Evolutionary conservation across 2,113 vertebrate species (phyloP), one percentile per base, ranked within the genome.

Genomic region (Grantiella picta): DNA sequence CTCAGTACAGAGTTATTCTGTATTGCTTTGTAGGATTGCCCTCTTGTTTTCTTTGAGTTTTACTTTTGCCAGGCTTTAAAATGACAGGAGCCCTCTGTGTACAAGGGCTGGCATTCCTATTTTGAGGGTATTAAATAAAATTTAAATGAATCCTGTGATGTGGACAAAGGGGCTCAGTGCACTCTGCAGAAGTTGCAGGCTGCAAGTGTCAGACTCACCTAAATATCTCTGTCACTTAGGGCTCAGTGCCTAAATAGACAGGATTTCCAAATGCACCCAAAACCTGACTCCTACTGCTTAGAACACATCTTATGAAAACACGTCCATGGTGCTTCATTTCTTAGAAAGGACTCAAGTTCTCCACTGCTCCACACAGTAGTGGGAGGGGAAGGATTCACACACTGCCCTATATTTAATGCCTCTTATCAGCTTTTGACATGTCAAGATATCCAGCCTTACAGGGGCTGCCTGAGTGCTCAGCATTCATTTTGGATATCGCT

Each of bases 311-410:
- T 66, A 42, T 81, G 57, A 79, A 90, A 60, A 20, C 23, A 38
- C 35, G 1, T 7, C 10, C 25, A 10, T 3, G 15, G 8, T 52
- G 25, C 20, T 61, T 60, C 28, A 79, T 8, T 66, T 53, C 21
- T 69, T 53, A 54, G 42, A 59, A 63, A 92, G 25, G 35, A 29
- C 45, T 88, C n/a, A 65, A 53, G 6, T 19, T 13, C 49, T 36
- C 38, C n/a, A 61, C 15, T 71, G 12, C 24, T 91, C 23, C 57
- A 72, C 22, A 76, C 5, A 61, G n/a, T 5, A 10, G 11, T 45
- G 25, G 36, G n/a, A 22, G 7, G 7, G 3, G 3, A n/a, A n/a
- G 13, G 4, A 53, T 64, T 90, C 22, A 38, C 0, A 0, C 36
- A 15, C 53, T 3, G 0, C 33, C 14, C 33, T 77, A 3, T 35